Conservation (phyloP, 2,888 invertebrate species). For the Drosophila subsilvestris region DNA sequence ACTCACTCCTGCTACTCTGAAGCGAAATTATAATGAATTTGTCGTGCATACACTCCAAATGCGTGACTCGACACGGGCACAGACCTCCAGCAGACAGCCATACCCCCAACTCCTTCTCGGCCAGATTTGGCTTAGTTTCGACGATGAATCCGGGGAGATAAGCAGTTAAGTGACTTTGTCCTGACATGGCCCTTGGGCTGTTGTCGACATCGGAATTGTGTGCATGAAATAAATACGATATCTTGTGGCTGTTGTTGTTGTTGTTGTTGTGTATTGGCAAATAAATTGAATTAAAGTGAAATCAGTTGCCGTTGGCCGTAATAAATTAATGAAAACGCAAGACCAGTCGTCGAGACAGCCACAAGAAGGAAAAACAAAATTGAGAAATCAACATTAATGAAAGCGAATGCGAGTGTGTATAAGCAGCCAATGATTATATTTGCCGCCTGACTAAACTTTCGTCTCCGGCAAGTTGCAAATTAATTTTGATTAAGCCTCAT, state of each 20-base stretch:
- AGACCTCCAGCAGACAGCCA: slow-evolving; percentile 20
- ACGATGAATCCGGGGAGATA: slow-evolving; percentile 63
- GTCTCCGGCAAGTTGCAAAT: slow-evolving; percentile 21
- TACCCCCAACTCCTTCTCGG: slow-evolving; percentile 25
- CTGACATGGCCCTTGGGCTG: slow-evolving; percentile 45
- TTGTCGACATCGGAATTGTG: slow-evolving; percentile 38
- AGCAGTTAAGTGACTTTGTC: slow-evolving; percentile 71
- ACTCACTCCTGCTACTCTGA: neutral
- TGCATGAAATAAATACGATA: slow-evolving; percentile 53
- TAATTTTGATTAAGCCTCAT: slow-evolving; percentile 39
- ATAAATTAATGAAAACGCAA: slow-evolving; percentile 72
- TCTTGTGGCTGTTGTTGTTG: slow-evolving; percentile 29
- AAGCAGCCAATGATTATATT: slow-evolving; percentile 24
- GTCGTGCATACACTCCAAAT: slow-evolving; percentile 66
- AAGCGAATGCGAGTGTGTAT: slow-evolving; percentile 30
- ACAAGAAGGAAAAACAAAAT: slow-evolving; percentile 32
- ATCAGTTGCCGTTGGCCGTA: slow-evolving; percentile 72
- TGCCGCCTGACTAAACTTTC: slow-evolving; percentile 14
- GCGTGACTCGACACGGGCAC: slow-evolving; percentile 40
- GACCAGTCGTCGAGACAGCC: slow-evolving; percentile 43
- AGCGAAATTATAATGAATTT: slow-evolving; percentile 74
- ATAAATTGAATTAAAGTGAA: slow-evolving; percentile 80
- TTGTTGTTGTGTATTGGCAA: slow-evolving; percentile 50
- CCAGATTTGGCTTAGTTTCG: slow-evolving; percentile 63
- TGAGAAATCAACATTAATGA: slow-evolving; percentile 69